Conservation (phyloP, 2,797 vertebrate species). For the Phataginus tetradactyla region DNA sequence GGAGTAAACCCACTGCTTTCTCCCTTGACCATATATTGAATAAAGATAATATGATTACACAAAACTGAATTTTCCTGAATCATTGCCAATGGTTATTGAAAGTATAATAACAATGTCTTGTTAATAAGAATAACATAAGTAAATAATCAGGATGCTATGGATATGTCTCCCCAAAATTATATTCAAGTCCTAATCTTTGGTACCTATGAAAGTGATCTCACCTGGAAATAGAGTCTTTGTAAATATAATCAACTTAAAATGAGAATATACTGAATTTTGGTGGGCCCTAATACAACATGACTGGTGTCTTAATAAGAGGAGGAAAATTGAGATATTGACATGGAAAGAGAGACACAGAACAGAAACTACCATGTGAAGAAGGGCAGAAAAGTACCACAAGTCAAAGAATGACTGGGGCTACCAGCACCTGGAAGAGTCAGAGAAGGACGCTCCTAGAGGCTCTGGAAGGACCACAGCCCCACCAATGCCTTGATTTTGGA, state of each 20-base stretch:
- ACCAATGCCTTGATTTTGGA: neutral
- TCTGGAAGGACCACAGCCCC: neutral
- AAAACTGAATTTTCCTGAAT: conserved; percentile 14
- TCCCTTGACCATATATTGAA: neutral
- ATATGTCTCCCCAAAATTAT: neutral
- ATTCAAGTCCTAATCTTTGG: neutral
- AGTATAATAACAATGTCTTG: neutral
- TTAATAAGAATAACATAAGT: neutral
- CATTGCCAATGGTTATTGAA: neutral
- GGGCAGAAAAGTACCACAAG: neutral
- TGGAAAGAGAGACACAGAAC: neutral
- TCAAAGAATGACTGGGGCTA: neutral
- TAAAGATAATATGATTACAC: neutral
- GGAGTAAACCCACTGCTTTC: neutral
- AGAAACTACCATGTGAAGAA: neutral
- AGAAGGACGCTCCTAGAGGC: neutral
- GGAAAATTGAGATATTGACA: neutral
- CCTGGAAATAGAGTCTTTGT: neutral
- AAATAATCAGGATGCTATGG: neutral
- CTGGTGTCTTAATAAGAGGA: neutral
- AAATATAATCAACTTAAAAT: neutral
- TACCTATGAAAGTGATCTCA: neutral
- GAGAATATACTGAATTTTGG: neutral
- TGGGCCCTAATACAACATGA: neutral
- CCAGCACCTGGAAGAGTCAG: neutral